Conservation (phyloP, 2,113 vertebrate genomes). For the Brienomyrus longianalis region DNA sequence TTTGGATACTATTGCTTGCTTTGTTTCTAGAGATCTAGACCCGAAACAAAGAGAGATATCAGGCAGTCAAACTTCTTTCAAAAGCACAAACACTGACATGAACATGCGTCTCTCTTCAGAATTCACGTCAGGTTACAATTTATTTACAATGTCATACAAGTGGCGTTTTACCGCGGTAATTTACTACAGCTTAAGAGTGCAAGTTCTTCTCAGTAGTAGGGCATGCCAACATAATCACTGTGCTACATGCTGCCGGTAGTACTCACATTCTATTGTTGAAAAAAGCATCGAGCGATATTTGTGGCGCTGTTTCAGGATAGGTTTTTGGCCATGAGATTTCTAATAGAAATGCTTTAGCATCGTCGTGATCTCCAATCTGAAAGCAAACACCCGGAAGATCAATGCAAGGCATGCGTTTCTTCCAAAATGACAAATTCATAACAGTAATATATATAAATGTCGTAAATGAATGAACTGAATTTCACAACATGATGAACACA, state of each 20-base stretch:
- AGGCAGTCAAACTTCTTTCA: neutral
- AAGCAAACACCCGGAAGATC: conserved; percentile 21
- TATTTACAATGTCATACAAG: neutral
- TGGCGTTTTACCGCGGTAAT: neutral
- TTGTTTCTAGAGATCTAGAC: conserved; percentile 70
- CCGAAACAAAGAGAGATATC: neutral
- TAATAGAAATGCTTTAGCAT: conserved; percentile 84
- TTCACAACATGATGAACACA: neutral
- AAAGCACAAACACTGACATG: neutral
- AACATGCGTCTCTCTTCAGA: neutral
- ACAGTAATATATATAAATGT: neutral
- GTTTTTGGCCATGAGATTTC: conserved; percentile 88
- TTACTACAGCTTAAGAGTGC: neutral
- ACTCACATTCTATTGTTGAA: conserved; percentile 94
- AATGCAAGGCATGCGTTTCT: neutral
- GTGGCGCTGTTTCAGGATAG: conserved; percentile 82
- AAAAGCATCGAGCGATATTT: conserved; percentile 84
- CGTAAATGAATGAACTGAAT: neutral
- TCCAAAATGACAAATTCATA: neutral
- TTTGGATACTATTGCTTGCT: conserved; percentile 74
- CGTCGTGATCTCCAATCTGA: conserved; percentile 84
- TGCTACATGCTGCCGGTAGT: neutral
- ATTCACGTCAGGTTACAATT: neutral
- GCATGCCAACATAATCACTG: neutral
- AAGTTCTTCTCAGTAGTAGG: neutral